Evolutionary conservation across 2,888 invertebrate genomes (phyloP), one percentile per base, ranked within the genome.

Genomic region (Drosophila eohydei): DNA sequence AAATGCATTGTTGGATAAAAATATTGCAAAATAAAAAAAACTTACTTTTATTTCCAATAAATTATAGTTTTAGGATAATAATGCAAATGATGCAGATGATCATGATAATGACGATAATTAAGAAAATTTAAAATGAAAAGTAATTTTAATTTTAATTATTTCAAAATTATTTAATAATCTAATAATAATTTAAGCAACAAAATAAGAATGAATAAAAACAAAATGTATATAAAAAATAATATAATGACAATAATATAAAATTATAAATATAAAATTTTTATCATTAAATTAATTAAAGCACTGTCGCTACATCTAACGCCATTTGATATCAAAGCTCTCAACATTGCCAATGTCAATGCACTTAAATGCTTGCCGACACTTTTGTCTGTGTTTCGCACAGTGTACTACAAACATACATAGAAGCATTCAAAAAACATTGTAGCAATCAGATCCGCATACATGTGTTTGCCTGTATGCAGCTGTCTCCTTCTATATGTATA

Each of bases 361-460:
- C 56, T 43, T 32, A 58, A 38, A 28, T 46, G 21, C 38, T 48
- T 61, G 7, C 2, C 6, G n/a, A 51, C 34, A 30, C 50, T 16
- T 30, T 11, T 11, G 9, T 43, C 34, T 36, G 34, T 52, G 6
- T 51, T 50, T 28, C 3, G 34, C 4, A 34, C 58, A 54, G 74
- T 66, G 46, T 56, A 46, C 26, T 7, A 16, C n/a, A n/a, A 32
- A 12, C 54, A n/a, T 21, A n/a, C 36, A 46, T 46, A 28, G 11
- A 57, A n/a, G 34, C 44, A 28, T 16, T 46, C 58, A 30, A 9
- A 48, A 58, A 58, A 67, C 34, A 50, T 30, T 65, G 43, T 14
- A 14, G 32, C 43, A 67, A 30, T 54, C 54, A 38, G 40, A 66
- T 14, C 40, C 16, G 63, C 26, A 26, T 26, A 48, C 46, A 62